These are phyloP conservation scores for Zonotrichia leucophrys DNA, from an alignment of 2,113 vertebrate species.

Conservation along the genomic window DNA sequence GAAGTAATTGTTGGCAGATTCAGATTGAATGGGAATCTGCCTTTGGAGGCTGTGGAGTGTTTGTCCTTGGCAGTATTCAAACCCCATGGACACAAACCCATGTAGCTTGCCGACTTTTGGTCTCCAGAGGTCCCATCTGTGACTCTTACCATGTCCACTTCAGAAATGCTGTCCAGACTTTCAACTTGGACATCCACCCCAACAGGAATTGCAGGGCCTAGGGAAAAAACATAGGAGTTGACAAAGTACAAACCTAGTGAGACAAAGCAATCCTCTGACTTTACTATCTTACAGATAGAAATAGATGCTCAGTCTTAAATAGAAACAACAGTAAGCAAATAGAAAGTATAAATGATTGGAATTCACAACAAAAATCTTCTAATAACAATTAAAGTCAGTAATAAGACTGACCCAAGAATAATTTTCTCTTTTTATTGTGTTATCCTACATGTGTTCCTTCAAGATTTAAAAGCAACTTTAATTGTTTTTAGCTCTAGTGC, in stretches of 20 bases:
- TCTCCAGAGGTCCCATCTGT: neutral
- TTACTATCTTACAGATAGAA: neutral
- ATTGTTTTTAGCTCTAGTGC: neutral
- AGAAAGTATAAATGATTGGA: neutral
- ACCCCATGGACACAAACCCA: neutral
- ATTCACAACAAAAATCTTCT: neutral
- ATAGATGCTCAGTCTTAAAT: neutral
- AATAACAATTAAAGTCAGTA: neutral
- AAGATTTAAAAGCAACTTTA: neutral
- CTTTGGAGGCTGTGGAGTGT: neutral
- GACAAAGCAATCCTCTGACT: neutral
- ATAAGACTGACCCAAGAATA: neutral
- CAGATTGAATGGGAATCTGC: neutral
- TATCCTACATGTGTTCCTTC: accelerated
- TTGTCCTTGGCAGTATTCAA: neutral
- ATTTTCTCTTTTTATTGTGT: neutral
- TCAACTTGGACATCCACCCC: conserved; percentile 95
- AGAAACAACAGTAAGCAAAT: neutral
- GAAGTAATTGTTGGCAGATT: neutral
- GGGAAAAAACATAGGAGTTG: neutral
- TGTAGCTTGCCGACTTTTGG: neutral
- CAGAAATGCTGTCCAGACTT: conserved; percentile 96
- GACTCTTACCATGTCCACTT: conserved; percentile 92
- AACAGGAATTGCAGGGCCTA: conserved; percentile 93
- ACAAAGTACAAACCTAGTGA: neutral